Conservation (phyloP, 2,797 vertebrate genomes). For the Sebastes trivittatus region DNA sequence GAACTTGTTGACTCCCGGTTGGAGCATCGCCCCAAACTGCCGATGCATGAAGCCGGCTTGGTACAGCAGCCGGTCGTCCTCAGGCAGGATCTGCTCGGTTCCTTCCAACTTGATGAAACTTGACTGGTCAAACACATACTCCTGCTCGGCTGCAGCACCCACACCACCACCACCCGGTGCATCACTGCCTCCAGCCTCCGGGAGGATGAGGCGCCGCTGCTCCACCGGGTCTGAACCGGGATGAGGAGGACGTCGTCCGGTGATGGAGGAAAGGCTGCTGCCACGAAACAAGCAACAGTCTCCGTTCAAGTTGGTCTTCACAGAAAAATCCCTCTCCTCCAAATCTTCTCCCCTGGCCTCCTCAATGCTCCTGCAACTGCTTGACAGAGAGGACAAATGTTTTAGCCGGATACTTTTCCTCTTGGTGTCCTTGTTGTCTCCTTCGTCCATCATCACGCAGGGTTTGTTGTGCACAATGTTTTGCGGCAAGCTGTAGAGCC, state of each 20-base stretch:
- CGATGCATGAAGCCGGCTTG: conserved; percentile 96
- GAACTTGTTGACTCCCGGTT: conserved; percentile 99
- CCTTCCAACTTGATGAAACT: conserved; percentile 91
- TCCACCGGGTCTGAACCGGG: conserved; percentile 87
- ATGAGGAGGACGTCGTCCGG: conserved; percentile 87
- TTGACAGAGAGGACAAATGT: conserved; percentile 87
- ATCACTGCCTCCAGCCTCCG: conserved; percentile 75
- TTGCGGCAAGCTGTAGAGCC: conserved; percentile 97
- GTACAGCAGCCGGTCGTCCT: conserved; percentile 90
- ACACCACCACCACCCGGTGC: no score
- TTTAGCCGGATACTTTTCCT: conserved; percentile 93
- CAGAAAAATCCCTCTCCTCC: conserved; percentile 84
- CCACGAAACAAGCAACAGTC: conserved; percentile 93
- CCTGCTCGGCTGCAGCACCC: conserved; percentile 66
- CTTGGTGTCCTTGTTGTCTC: conserved; percentile 87
- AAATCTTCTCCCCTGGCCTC: conserved; percentile 82
- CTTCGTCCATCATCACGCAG: conserved; percentile 89
- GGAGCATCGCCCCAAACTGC: conserved; percentile 97
- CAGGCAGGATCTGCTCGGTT: conserved; percentile 88
- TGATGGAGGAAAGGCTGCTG: conserved; percentile 93
- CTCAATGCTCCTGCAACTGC: conserved; percentile 80
- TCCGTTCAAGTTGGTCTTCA: conserved; percentile 93
- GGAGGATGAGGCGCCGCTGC: conserved; percentile 88
- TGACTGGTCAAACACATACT: conserved; percentile 80
- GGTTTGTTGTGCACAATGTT: conserved; percentile 92